phyloP scores from a whole-genome alignment of 2,888 invertebrate species.

The Macrostomum cliftonense region DNA sequence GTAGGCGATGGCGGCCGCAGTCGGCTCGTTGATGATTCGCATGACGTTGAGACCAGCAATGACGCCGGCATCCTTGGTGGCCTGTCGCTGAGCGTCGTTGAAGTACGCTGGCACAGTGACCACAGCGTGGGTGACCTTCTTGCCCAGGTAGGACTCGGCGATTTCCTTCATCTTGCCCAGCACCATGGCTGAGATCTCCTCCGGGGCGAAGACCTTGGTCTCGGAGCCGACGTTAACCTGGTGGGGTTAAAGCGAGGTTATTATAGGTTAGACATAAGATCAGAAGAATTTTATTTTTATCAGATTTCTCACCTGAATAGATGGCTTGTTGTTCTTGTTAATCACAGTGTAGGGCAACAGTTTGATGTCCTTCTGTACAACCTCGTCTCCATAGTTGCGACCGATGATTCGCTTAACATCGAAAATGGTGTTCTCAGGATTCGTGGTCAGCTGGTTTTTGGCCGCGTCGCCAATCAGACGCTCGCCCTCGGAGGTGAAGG shows the following conservation, averaged over 20 bases:
- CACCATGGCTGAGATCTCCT: conserved; percentile 98
- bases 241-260: conserved; percentile 15
- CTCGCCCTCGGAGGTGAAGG: conserved; percentile 83
- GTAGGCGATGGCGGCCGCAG: conserved; percentile 82
- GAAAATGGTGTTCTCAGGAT: conserved; percentile 88
- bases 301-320: conserved; percentile 51
- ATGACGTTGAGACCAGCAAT: conserved; percentile 76
- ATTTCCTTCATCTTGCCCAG: conserved; percentile 94
- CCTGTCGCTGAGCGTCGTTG: conserved; percentile 97
- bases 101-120: conserved; percentile 94
- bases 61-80: conserved; percentile 89
- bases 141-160: conserved; percentile 87
- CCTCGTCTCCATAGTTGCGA: conserved; percentile 70
- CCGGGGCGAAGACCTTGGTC: conserved; percentile 71
- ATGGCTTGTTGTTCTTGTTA: conserved; percentile 72
- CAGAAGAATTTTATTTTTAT: too few species aligned
- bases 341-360: conserved; percentile 81
- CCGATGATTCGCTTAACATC: conserved; percentile 96
- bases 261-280: too few species aligned
- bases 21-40: conserved; percentile 87
- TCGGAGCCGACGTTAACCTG: conserved; percentile 13
- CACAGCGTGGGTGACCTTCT: conserved; percentile 67
- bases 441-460: too few species aligned
- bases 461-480: conserved; percentile 53
- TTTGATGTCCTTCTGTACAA: conserved; percentile 46